Percentiles rank a stretch among this genome's conserved stretches.
Conservation (phyloP, 2,888 invertebrate species). For the Liodrosophila aerea region DNA sequence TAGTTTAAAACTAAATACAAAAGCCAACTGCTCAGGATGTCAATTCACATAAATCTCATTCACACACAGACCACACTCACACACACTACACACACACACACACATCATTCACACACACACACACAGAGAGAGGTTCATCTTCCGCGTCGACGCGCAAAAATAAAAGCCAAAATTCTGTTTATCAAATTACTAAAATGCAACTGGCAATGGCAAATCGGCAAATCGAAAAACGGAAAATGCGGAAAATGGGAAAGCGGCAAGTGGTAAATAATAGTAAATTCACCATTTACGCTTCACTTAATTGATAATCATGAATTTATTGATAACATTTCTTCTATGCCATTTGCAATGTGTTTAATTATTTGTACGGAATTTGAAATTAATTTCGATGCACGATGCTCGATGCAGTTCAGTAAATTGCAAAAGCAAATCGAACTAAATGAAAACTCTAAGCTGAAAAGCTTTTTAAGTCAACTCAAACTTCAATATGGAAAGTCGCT, state of each 20-base stretch:
- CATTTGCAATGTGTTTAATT: constrained; percentile 37
- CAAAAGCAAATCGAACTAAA: too few species aligned
- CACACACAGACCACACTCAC: constrained; percentile 20
- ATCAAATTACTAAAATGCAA: constrained; percentile 37
- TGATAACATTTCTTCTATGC: constrained; percentile 56
- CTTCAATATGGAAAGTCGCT: background rate
- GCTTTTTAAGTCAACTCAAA: constrained; percentile 3
- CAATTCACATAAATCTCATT: constrained; percentile 50
- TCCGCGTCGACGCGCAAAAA: constrained; percentile 63
- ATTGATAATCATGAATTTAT: constrained; percentile 68
- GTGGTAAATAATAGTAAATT: constrained; percentile 27
- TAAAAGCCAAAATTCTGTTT: constrained; percentile 49
- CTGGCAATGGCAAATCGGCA: constrained; percentile 14
- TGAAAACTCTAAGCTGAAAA: background rate
- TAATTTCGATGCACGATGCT: too few species aligned
- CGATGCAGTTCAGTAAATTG: background rate
- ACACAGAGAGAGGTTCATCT: constrained; percentile 26
- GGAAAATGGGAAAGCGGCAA: constrained; percentile 2
- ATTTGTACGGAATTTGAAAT: constrained; percentile 16
- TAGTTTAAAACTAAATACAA: constrained; percentile 10
- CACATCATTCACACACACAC: constrained; percentile 6
- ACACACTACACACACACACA: constrained; percentile 16
- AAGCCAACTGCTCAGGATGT: constrained; percentile 28
- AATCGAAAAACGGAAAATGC: constrained; percentile 12
- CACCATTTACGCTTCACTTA: constrained; percentile 64